Base-by-base conservation (phyloP, 2,113 vertebrate genomes). In the Peromyscus californicus region DNA sequence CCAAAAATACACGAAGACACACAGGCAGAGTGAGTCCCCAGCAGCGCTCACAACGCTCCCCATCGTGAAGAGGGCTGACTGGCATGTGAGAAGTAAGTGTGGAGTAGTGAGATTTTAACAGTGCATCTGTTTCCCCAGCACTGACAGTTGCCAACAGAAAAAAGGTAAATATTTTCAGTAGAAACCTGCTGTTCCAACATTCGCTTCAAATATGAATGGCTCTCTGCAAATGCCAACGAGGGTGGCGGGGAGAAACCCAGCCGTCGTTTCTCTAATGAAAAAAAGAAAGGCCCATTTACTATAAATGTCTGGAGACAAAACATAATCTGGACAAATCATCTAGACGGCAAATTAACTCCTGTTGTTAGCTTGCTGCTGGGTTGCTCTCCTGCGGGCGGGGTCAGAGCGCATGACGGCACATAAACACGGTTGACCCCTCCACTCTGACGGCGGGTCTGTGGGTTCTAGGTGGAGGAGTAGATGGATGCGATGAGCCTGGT, bases 161-260 rank as follows among this genome's bases (percentile, higher is more conserved):
- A 92, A 95, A 85, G 96, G 96, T 86, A 95, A 97, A 97, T 98
- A 97, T 96, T 98, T 98, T 96, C 94, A 80, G 87, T 57, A 67
- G 72, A 95, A 91, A 89, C 92, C 57, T 93, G 96, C 93, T 96
- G 92, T 91, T 97, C 93, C 85, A 92, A 90, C 93, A 90, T 90
- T 95, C 96, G 96, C 69, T 90, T 87, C 88, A 72, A 89, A 88
- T 75, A 82, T 33, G 22, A 96, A 86, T 42, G 91, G 83, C 21
- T 94, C 88, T 92, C 96, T 85, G 88, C 45, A 95, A 97, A 93
- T 42, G 69, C 83, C 86, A 61, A 75, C 76, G 6, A 16, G 5
- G 12, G 24, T 8, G 48, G 15, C 33, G 12, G 0, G 36, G 88
- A 94, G 82, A 82, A 89, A 96, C 89, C 83, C 72, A 93, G 78